phyloP scores from a whole-genome alignment of 2,113 vertebrate species.

The Ammodytes dubius region DNA sequence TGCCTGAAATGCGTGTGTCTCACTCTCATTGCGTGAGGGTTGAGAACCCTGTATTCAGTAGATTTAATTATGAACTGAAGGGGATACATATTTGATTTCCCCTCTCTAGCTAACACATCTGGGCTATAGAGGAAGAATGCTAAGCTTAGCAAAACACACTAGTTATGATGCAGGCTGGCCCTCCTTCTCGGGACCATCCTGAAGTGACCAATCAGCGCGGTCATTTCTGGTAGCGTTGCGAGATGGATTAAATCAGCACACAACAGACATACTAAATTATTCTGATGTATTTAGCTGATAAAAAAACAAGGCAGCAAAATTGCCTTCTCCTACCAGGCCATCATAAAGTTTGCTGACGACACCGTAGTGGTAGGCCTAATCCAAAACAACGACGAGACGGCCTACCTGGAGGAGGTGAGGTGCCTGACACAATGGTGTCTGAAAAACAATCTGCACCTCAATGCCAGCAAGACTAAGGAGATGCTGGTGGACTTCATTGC shows the following conservation, averaged over 20 bases:
- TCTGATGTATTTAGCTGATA: constrained; percentile 10
- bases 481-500: too few species aligned
- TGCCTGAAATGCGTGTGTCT: too few species aligned
- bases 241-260: not conserved
- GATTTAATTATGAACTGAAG: constrained; percentile 45
- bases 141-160: constrained; percentile 4
- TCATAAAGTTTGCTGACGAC: too few species aligned
- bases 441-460: too few species aligned
- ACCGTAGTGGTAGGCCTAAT: too few species aligned
- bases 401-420: too few species aligned
- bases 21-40: too few species aligned
- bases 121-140: not conserved
- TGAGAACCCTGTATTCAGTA: too few species aligned
- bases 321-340: not conserved
- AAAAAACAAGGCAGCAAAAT: not conserved
- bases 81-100: constrained; percentile 29
- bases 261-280: not conserved
- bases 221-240: not conserved
- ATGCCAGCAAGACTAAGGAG: too few species aligned
- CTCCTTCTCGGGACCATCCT: not conserved
- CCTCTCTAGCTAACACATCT: not conserved
- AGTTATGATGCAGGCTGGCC: not conserved
- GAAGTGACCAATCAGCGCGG: not conserved
- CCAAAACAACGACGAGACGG: too few species aligned
- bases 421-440: too few species aligned